Conservation (phyloP, 2,888 invertebrate species). For the Dendrolimus pini region DNA sequence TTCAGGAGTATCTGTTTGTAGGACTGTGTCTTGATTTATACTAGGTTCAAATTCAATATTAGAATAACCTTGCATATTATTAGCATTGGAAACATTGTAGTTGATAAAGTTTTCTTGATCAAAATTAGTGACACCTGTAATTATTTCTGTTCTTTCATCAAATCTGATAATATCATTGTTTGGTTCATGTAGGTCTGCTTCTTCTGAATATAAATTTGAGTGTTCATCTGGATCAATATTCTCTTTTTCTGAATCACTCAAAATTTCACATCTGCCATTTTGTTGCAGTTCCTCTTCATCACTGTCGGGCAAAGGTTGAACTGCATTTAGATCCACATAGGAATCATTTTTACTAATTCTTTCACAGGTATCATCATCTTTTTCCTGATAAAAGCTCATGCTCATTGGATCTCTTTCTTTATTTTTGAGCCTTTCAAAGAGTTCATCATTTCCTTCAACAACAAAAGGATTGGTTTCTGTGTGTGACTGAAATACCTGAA, state of each 20-base stretch:
- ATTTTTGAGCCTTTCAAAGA: slow-evolving; percentile 69
- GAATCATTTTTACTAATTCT: slow-evolving; percentile 46
- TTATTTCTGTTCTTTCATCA: slow-evolving; percentile 39
- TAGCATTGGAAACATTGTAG: slow-evolving; percentile 36
- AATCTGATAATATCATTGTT: slow-evolving; percentile 58
- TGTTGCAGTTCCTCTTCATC: slow-evolving; percentile 63
- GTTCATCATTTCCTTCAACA: slow-evolving; percentile 60
- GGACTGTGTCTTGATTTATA: slow-evolving; percentile 40
- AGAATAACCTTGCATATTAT: slow-evolving; percentile 43
- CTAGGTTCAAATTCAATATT: slow-evolving; percentile 49
- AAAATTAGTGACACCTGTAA: slow-evolving; percentile 34
- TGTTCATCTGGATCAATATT: slow-evolving; percentile 47
- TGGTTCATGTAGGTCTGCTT: slow-evolving; percentile 38
- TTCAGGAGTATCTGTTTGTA: slow-evolving; percentile 67
- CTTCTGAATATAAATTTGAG: slow-evolving; percentile 32
- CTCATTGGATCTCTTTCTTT: slow-evolving; percentile 80
- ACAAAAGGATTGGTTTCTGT: slow-evolving; percentile 66
- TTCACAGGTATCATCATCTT: slow-evolving; percentile 73
- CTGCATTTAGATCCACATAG: slow-evolving; percentile 77
- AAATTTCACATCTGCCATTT: slow-evolving; percentile 40
- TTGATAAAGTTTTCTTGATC: slow-evolving; percentile 42
- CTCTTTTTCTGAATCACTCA: slow-evolving; percentile 45
- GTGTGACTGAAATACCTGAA: slow-evolving; percentile 64
- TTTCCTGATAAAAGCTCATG: slow-evolving; percentile 80
- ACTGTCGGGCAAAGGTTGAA: slow-evolving; percentile 73